phyloP scores from a whole-genome alignment of 2,113 vertebrate species.

The Haemorhous mexicanus region DNA sequence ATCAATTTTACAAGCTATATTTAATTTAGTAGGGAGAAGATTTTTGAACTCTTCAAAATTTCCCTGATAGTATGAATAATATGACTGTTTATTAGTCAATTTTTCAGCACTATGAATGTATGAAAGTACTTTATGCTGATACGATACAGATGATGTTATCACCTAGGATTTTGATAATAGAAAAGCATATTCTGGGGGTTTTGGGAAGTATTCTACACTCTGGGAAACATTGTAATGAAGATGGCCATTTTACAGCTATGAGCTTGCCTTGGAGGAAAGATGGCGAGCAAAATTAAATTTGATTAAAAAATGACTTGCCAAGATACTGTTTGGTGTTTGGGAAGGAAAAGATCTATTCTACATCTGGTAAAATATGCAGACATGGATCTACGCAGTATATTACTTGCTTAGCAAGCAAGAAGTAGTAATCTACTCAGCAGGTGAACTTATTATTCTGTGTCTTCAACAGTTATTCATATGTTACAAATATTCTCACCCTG shows the following conservation, averaged over 20 bases:
- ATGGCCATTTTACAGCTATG: background rate
- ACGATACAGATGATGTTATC: background rate
- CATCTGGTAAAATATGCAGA: background rate
- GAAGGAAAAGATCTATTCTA: background rate
- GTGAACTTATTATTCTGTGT: background rate
- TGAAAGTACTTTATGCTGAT: background rate
- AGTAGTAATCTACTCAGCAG: background rate
- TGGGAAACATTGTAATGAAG: background rate
- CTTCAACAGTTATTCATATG: background rate
- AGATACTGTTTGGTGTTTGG: background rate
- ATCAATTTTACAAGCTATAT: background rate
- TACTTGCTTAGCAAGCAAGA: background rate
- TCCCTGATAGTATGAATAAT: background rate
- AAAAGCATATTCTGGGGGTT: rapidly evolving
- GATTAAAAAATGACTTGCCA: background rate
- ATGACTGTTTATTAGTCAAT: background rate
- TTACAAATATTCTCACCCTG: background rate
- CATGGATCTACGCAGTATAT: background rate
- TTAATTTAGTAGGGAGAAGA: background rate
- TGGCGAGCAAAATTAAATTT: background rate
- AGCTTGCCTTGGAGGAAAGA: background rate
- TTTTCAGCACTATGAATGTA: background rate
- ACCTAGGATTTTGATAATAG: background rate
- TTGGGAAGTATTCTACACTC: background rate
- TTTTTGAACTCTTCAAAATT: background rate